Evolutionary conservation across 2,888 invertebrate genomes (phyloP).

Genomic region (Muschampia plurimacula): DNA sequence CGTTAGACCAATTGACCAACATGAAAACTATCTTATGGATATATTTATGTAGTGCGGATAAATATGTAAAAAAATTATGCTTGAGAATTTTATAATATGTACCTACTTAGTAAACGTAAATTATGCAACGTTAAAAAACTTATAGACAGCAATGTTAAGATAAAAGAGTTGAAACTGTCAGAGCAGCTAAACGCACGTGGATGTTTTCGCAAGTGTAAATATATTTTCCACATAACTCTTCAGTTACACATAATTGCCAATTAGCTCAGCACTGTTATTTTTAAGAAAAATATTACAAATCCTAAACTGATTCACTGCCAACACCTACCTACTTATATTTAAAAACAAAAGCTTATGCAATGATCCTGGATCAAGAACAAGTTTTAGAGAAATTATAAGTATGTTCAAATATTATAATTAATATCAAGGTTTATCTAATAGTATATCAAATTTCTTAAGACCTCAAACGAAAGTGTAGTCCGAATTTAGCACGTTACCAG

Average conservation of each 20-base stretch:
- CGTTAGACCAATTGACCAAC: no score
- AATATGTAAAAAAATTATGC: not conserved
- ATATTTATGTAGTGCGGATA: no score
- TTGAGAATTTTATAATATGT: not conserved
- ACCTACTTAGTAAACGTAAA: not conserved
- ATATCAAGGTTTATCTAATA: not conserved
- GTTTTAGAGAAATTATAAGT: not conserved
- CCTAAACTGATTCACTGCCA: constrained; percentile 61
- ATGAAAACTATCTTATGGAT: no score
- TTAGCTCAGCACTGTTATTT: constrained; percentile 62
- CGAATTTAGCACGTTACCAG: constrained; percentile 76
- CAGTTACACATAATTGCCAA: constrained; percentile 59
- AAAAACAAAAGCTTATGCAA: constrained; percentile 74
- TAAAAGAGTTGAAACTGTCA: constrained; percentile 17
- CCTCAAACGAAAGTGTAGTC: constrained; percentile 60
- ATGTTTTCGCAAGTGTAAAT: constrained; percentile 30
- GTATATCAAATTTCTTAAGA: constrained; percentile 66
- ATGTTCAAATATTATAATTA: not conserved
- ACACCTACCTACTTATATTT: constrained; percentile 47
- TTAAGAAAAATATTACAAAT: constrained; percentile 61
- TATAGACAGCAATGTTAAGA: constrained; percentile 22
- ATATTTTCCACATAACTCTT: constrained; percentile 49
- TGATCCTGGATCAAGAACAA: constrained; percentile 58
- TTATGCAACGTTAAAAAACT: not conserved
- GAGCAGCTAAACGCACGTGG: constrained; percentile 15